phyloP scores from a whole-genome alignment of 2,113 vertebrate species.

The Seriola dumerili region DNA sequence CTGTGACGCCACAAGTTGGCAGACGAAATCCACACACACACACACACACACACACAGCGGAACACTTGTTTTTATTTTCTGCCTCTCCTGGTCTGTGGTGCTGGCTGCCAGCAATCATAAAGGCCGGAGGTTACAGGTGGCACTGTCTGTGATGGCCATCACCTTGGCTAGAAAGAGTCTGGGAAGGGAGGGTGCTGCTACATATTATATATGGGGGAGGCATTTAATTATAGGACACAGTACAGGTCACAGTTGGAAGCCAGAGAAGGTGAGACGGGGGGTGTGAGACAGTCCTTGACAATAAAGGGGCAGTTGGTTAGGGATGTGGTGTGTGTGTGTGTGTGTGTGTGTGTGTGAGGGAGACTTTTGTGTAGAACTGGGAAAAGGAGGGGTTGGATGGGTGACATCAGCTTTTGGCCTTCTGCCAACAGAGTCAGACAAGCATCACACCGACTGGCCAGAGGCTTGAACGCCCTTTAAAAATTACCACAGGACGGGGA shows the following conservation, averaged over 20 bases:
- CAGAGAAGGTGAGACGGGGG: slow-evolving; percentile 7
- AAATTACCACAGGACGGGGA: slow-evolving; percentile 55
- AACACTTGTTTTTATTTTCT: slow-evolving; percentile 44
- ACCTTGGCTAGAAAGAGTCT: slow-evolving; percentile 6
- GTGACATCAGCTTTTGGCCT: slow-evolving; percentile 68
- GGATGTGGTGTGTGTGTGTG: slow-evolving; percentile 32
- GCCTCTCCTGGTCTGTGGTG: slow-evolving; percentile 8
- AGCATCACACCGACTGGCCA: slow-evolving; percentile 55
- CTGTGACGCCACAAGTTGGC: slow-evolving; percentile 46
- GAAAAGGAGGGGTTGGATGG: slow-evolving; percentile 5
- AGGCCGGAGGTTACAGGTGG: slow-evolving; percentile 54
- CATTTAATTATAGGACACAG: slow-evolving; percentile 58
- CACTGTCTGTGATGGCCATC: slow-evolving; percentile 32
- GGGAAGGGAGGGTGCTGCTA: background rate
- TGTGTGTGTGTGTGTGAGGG: slow-evolving; percentile 13
- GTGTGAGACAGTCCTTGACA: slow-evolving; percentile 52
- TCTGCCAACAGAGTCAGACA: slow-evolving; percentile 66
- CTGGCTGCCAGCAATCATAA: slow-evolving; percentile 29
- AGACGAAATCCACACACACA: slow-evolving; percentile 36
- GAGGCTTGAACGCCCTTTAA: slow-evolving; percentile 68
- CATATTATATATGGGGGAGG: slow-evolving; percentile 22
- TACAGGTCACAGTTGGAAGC: slow-evolving; percentile 45
- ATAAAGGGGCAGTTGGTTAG: slow-evolving; percentile 34
- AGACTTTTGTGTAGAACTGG: slow-evolving; percentile 17
- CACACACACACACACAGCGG: slow-evolving; percentile 23